Base-by-base conservation (phyloP, 2,113 vertebrate species). In the Myanophis thanlyinensis region DNA sequence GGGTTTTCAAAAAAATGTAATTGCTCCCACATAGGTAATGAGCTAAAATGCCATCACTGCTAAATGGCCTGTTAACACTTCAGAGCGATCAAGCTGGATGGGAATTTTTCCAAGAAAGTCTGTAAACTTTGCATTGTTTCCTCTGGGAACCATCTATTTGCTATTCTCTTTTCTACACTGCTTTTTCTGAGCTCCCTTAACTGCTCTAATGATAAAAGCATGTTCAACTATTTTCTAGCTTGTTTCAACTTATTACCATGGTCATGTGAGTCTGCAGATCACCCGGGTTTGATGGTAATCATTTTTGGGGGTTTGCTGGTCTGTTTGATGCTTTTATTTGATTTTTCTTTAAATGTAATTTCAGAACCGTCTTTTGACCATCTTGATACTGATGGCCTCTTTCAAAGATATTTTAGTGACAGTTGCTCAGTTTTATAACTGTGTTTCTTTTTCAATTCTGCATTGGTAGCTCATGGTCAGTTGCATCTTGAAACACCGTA, bases 31-130 rank as follows among this genome's bases (percentile, higher is more conserved):
- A 91, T 92, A 95, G 6, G 22, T 93, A 91, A 48, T 89, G 9
- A 93, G 20, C 12, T 51, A 85, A 90, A 52, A 62, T 2, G 89
- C 90, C 86, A 92, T 52, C 44, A 47, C 93, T 92, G 87, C 12
- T 88, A 80, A 92, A 92, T n/a, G 6, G 25, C 48, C 49, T 84
- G 23, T 51, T 51, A 73, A 44, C 35, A 3, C 92, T 95, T 95
- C 6, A 91, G 84, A 59, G 87, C 85, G 92, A 89, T 93, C 87
- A 47, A 20, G 91, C 86, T 73, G 93, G 59, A 91, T 93, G 52
- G 62, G 52, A 96, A 73, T 94, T 89, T 84, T 48, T 93, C 92
- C 95, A 91, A 90, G 53, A 93, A 96, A 92, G 95, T 87, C 90
- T 89, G 92, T 62, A 93, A 30, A 91, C 89, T 93, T 96, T 94